Evolutionary conservation across 2,113 vertebrate species (phyloP).

Genomic region (Sceloporus undulatus): DNA sequence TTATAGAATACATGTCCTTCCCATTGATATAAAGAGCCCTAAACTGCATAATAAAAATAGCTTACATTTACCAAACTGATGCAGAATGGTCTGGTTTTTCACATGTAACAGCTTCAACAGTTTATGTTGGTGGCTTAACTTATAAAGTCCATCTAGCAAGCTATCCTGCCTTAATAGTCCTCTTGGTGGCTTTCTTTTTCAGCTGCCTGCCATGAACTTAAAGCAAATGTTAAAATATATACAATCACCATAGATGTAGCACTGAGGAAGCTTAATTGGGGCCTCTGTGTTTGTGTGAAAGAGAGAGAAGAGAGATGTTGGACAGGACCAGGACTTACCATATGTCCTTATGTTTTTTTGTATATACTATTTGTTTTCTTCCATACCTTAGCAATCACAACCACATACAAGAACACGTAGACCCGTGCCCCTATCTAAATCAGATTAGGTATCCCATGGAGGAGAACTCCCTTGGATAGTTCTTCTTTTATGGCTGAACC

Average conservation of each 20-base stretch:
- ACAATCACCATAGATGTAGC: not conserved
- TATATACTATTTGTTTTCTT: constrained; percentile 34
- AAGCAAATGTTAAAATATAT: constrained; percentile 26
- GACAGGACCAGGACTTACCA: constrained; percentile 28
- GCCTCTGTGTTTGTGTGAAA: not conserved
- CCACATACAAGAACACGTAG: too few species aligned
- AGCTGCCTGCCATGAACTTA: constrained; percentile 42
- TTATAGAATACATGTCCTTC: not conserved
- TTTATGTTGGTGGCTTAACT: constrained; percentile 56
- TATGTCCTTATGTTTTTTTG: constrained; percentile 34
- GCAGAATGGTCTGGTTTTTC: constrained; percentile 21
- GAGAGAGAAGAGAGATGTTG: not conserved
- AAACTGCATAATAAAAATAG: constrained; percentile 29
- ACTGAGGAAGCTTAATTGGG: constrained; percentile 9
- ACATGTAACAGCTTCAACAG: constrained; percentile 54
- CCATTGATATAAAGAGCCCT: constrained; percentile 14
- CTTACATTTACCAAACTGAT: constrained; percentile 36
- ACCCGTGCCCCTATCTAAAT: too few species aligned
- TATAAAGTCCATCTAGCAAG: constrained; percentile 37
- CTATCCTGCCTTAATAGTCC: constrained; percentile 47
- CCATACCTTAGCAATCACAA: not conserved
- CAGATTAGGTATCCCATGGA: not conserved
- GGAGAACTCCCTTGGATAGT: not conserved
- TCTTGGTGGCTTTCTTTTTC: constrained; percentile 15
- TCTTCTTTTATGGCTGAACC: not conserved